Conservation (phyloP, 2,113 vertebrate species). For the Phodopus roborovskii region DNA sequence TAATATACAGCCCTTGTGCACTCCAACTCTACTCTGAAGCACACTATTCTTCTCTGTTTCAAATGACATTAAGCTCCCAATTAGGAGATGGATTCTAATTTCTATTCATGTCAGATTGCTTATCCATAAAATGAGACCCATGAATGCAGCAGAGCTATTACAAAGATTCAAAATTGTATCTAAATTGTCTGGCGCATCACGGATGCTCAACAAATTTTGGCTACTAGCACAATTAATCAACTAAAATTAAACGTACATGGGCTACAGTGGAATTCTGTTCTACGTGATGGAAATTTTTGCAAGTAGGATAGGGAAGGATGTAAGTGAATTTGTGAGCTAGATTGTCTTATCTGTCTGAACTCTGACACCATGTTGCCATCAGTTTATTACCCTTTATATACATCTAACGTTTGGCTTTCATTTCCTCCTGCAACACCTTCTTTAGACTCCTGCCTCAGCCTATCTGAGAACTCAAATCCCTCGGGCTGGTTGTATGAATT, state of each 20-base stretch:
- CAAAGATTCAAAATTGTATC: constrained; percentile 43
- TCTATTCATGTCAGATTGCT: neutral
- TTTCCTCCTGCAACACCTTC: neutral
- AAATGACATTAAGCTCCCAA: neutral
- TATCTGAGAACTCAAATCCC: neutral
- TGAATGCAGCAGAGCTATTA: neutral
- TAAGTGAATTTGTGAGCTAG: neutral
- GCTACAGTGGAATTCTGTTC: neutral
- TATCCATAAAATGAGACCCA: constrained; percentile 7
- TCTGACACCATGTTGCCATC: neutral
- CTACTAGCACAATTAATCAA: neutral
- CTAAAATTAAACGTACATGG: constrained; percentile 35
- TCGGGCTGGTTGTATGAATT: constrained; percentile 5
- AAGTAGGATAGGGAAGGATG: constrained; percentile 26
- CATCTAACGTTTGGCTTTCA: neutral
- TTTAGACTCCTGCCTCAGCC: neutral
- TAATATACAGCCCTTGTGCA: neutral
- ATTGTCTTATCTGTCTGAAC: neutral
- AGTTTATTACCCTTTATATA: neutral
- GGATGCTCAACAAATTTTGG: neutral
- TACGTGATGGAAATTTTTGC: constrained; percentile 26
- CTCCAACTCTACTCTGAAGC: neutral
- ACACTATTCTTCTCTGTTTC: neutral
- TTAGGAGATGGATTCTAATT: neutral
- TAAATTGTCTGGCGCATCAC: neutral